A percentile compares a stretch with the other conserved stretches of the same genome.
These are phyloP conservation scores for Zygaena filipendulae DNA, from an alignment of 2,888 invertebrate genomes.

Conservation along the genomic window DNA sequence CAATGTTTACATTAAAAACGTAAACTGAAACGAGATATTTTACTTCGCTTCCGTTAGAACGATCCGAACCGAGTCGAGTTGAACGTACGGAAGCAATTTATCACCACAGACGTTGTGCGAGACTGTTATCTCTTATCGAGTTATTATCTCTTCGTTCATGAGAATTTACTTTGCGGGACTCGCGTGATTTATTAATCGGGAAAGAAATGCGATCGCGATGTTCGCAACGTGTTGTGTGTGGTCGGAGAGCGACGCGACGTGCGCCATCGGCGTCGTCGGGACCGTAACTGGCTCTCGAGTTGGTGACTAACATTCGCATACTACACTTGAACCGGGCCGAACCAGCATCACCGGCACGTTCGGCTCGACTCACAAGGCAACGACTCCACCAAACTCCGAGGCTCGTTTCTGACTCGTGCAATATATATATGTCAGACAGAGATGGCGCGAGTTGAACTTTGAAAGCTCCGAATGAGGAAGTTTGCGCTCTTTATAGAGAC, in stretches of 20 bases:
- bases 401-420: conserved; percentile 26
- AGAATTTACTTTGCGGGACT: conserved; percentile 44
- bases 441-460: conserved; percentile 29
- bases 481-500: conserved; percentile 31
- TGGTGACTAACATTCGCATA: too few species aligned
- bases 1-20: conserved; percentile 51
- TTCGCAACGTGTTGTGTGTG: conserved; percentile 34
- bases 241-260: conserved; percentile 35
- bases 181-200: conserved; percentile 54
- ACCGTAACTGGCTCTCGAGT: conserved; percentile 35
- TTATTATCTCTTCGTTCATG: conserved; percentile 48
- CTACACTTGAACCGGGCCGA: conserved; percentile 26
- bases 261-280: conserved; percentile 50
- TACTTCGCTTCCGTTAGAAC: conserved; percentile 38
- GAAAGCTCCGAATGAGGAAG: conserved; percentile 41
- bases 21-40: conserved; percentile 42
- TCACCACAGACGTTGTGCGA: conserved; percentile 37
- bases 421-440: conserved; percentile 36
- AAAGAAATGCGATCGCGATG: conserved; percentile 49
- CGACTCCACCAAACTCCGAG: conserved; percentile 30
- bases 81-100: conserved; percentile 47
- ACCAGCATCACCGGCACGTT: conserved; percentile 37
- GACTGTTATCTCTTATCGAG: conserved; percentile 53
- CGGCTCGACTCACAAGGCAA: conserved; percentile 28
- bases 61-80: conserved; percentile 36